A percentile compares a stretch with the other conserved stretches of the same genome.
These are phyloP conservation scores for Meloidogyne chitwoodi DNA, from an alignment of 1,140 invertebrate species.

Conservation along the genomic window DNA sequence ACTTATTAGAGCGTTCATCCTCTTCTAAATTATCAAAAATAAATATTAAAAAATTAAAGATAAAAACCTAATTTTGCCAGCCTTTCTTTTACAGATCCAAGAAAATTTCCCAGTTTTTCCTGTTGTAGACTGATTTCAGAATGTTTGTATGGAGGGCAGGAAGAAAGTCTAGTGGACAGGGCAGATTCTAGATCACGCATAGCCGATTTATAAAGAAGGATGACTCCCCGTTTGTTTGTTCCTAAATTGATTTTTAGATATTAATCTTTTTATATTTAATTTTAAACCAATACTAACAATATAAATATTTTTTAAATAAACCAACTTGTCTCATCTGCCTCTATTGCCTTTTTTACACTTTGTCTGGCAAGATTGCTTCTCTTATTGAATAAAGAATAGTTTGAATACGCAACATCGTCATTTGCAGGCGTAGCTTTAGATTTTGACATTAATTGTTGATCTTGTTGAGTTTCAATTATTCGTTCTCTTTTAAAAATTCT, in stretches of 20 bases:
- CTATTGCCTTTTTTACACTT: constrained; percentile 12
- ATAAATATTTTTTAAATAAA: background rate
- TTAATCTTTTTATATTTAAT: background rate
- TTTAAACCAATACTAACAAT: background rate
- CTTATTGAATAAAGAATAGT: constrained; percentile 5
- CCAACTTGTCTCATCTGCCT: constrained; percentile 20
- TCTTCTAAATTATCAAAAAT: background rate
- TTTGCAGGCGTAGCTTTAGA: background rate
- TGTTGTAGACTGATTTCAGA: constrained; percentile 8
- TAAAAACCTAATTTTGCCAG: background rate
- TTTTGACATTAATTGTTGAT: constrained; percentile 3
- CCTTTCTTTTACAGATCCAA: background rate
- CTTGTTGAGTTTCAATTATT: background rate
- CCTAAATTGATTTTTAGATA: background rate
- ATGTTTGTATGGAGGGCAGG: constrained; percentile 8
- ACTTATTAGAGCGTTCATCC: background rate
- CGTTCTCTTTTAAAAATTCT: background rate
- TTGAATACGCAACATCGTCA: constrained; percentile 15
- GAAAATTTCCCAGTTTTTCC: background rate
- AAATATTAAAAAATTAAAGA: background rate
- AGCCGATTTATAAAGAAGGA: constrained; percentile 5
- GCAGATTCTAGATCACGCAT: background rate
- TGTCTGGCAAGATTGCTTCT: background rate
- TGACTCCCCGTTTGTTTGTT: constrained; percentile 5
- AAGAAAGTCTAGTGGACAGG: background rate